A percentile compares a stretch with the other conserved stretches of the same genome.
Evolutionary conservation across 2,888 invertebrate species (phyloP).

Genomic region (Acanthosepion lycidas): DNA sequence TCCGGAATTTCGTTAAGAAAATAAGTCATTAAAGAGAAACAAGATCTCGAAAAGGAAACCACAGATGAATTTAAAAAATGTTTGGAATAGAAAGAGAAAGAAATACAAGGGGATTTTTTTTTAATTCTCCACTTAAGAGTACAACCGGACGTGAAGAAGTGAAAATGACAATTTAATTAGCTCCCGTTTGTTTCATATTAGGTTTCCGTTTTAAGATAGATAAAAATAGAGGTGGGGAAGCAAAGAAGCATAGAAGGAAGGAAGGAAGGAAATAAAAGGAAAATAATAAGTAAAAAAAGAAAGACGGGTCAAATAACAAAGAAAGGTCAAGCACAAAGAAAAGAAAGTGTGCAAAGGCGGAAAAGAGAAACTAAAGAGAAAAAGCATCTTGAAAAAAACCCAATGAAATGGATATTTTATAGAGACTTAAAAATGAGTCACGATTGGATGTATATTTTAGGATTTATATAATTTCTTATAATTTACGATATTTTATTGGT

Average conservation of each 20-base stretch:
- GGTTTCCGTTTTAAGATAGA: not conserved
- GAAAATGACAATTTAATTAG: conserved; percentile 23
- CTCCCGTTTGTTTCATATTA: not conserved
- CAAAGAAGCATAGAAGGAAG: not conserved
- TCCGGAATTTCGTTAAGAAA: conserved; percentile 33
- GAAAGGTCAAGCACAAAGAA: not conserved
- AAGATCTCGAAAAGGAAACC: not conserved
- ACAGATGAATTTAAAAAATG: not conserved
- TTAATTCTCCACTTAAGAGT: not conserved
- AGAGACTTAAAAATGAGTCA: no score
- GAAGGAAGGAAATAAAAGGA: not conserved
- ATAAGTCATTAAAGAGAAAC: not conserved
- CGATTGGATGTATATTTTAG: no score
- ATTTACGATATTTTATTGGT: not conserved
- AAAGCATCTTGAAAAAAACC: not conserved
- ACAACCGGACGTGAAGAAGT: not conserved
- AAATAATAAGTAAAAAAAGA: not conserved
- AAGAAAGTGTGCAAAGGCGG: fast-evolving
- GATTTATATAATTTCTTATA: no score
- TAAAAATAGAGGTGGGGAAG: not conserved
- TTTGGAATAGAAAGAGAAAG: no score
- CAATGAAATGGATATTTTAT: not conserved
- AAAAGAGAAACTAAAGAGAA: not conserved
- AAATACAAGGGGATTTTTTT: not conserved
- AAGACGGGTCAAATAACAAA: not conserved